These are phyloP conservation scores for Mesocricetus auratus DNA, from an alignment of 2,113 vertebrate genomes.

Conservation along the genomic window DNA sequence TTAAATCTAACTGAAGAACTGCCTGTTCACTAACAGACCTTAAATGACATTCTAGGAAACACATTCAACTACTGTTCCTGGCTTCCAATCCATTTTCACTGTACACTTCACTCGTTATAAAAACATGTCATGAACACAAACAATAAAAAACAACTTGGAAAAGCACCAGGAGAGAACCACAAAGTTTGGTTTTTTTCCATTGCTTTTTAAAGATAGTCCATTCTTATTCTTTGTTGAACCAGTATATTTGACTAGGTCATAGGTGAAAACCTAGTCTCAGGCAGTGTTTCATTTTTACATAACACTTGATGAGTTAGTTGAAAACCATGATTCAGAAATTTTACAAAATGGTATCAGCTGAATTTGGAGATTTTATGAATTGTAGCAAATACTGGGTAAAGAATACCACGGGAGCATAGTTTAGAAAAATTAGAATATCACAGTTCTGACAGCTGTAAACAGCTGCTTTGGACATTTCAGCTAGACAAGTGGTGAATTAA, in stretches of 20 bases:
- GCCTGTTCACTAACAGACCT: not conserved
- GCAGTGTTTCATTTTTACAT: not conserved
- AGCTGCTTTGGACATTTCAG: not conserved
- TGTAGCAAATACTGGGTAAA: not conserved
- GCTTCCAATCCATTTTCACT: not conserved
- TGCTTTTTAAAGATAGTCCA: not conserved
- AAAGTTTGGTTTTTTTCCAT: conserved; percentile 44
- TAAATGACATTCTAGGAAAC: conserved; percentile 42
- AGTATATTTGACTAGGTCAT: not conserved
- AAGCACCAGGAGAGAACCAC: not conserved
- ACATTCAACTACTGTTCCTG: not conserved
- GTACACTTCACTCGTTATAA: conserved; percentile 42
- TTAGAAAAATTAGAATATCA: not conserved
- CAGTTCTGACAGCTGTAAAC: not conserved
- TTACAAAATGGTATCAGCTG: not conserved
- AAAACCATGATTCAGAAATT: not conserved
- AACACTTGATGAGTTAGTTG: not conserved
- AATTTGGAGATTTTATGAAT: not conserved
- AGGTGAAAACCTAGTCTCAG: not conserved
- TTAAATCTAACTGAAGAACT: not conserved
- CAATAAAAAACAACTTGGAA: not conserved
- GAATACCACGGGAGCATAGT: not conserved
- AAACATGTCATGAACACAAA: conserved; percentile 49
- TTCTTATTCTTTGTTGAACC: not conserved
- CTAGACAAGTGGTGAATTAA: not conserved